Conservation (phyloP, 2,113 vertebrate species). For the Mesitornis unicolor region DNA sequence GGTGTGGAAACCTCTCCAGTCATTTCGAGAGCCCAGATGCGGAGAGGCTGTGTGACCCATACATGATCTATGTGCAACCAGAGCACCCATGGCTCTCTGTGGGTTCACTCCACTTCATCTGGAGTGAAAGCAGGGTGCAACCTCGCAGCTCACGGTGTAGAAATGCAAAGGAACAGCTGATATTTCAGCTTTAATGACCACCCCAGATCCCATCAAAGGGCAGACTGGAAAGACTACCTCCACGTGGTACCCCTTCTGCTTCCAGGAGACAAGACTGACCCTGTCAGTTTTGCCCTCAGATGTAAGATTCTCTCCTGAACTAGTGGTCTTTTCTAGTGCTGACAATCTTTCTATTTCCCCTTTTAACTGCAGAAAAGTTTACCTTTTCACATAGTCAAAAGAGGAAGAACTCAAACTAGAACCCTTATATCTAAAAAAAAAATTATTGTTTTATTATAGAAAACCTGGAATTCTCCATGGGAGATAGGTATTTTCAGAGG, state of each 20-base stretch:
- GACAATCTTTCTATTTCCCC: background rate
- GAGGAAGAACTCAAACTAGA: background rate
- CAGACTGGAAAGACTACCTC: background rate
- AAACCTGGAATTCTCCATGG: background rate
- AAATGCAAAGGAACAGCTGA: background rate
- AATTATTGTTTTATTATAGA: background rate
- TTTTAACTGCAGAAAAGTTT: background rate
- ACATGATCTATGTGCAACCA: rapidly evolving
- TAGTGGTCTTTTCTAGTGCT: background rate
- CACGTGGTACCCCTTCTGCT: background rate
- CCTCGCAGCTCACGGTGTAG: background rate
- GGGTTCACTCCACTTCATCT: too few relatives aligned
- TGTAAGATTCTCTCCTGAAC: background rate
- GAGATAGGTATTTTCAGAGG: background rate
- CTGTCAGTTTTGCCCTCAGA: background rate
- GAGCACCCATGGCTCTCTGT: background rate
- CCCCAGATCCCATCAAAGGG: background rate
- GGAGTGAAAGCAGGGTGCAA: background rate
- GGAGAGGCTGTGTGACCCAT: background rate
- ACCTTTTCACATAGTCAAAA: background rate
- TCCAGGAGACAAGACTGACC: background rate
- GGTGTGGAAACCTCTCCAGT: background rate
- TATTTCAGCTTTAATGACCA: background rate
- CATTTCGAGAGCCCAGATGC: background rate
- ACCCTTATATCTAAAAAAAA: background rate